Base-by-base conservation (phyloP, 2,113 vertebrate genomes). In the Saiga tatarica region DNA sequence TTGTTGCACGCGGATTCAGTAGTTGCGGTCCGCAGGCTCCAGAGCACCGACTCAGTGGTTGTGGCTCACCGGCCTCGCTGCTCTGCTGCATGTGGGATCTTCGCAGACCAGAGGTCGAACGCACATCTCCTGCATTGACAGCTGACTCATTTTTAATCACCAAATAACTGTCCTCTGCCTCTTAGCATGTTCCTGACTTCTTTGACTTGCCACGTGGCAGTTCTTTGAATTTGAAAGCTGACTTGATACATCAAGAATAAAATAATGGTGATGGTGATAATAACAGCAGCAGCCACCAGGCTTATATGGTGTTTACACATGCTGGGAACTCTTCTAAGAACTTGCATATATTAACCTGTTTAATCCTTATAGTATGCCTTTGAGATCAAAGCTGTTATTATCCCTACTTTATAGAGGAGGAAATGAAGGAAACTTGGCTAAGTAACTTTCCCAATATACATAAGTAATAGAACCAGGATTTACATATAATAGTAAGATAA, bases 401-500 rank as follows among this genome's bases (percentile, higher is more conserved):
- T 52, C 7, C 42, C 25, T 13, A 83, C 87, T 90, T 93, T 91
- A 91, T 42, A 57, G 55, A 78, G 55, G 84, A 93, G 14, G 53
- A 95, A 86, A 57, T 21, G 53, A 87, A 97, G 84, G 87, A 55
- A 71, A n/a, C 4, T 7, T 33, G 30, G 23, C 83, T 71, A 94
- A 96, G 45, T 95, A 86, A 93, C 30, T 89, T 82, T 10, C 28
- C 60, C 62, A 36, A 26, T 55, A 92, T 4, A 92, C 45, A 42
- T 45, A 97, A 82, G 17, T 93, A 50, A 91, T 26, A 76, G 62
- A 23, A n/a, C 11, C 28, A 88, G 52, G 39, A 25, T 91, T 93
- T 93, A 93, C 87, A 62, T 78, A 39, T 33, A 92, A 89, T 36
- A 95, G 14, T 28, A 36, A 96, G 94, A 67, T 39, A 93, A 88